Base-by-base conservation (phyloP, 1,140 invertebrate genomes). In the Macrotrachela quadricornifera region DNA sequence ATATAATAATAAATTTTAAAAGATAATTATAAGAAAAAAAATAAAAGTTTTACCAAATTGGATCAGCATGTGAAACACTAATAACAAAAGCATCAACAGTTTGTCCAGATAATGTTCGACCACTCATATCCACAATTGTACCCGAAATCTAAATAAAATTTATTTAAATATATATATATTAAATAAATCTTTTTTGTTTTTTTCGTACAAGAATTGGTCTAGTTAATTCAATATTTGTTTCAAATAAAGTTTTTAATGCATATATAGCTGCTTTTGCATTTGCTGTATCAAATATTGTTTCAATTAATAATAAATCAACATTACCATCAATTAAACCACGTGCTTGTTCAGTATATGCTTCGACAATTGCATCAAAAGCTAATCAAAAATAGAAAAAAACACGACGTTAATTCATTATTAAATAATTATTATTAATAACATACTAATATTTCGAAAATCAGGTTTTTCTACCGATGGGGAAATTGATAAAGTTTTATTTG, bases 61-160 rank as follows among this genome's bases (percentile, higher is more conserved):
- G 21, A 11, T 75, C 61, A 15, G 66, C 63, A 67, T 78, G 77
- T n/a, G 68, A 69, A 0, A 76, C 67, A 61, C 73, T 74, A 50
- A 75, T 72, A 15, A 77, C 60, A 60, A 78, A 78, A 8, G 76
- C 77, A 59, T 78, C 77, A 37, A 70, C 71, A 16, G 74, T 77
- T 62, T 78, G 77, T n/a, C 77, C 77, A 38, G 76, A 77, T 13
- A 78, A 59, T n/a, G 77, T 78, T 46, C 77, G 61, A 6, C 77
- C 77, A 69, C 74, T 76, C 61, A 75, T 74, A 59, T 78, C 77
- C 30, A 77, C 76, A 59, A 78, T 77, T 1, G 77, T 78, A n/a
- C 76, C 76, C 16, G 75, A 76, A 36, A 76, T 62, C 69, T 30
- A 30, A 30, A 30, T 30, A 4, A 30, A 30, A 30, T n/a, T n/a